Base-by-base conservation (phyloP, 2,113 vertebrate species). In the Sakesphorus luctuosus region DNA sequence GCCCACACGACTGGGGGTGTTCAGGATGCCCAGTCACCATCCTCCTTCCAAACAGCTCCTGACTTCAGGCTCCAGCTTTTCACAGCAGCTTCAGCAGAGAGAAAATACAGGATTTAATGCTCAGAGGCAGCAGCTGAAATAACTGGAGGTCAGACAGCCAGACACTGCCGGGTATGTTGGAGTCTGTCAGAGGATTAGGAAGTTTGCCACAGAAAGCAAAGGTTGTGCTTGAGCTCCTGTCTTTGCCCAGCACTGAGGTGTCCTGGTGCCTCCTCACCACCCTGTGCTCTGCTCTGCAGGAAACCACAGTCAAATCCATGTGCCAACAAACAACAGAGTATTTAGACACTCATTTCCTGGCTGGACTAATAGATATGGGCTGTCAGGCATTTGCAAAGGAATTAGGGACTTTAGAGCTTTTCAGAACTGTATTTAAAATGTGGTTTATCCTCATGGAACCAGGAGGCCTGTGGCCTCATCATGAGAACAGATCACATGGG, bases 121-220 rank as follows among this genome's bases (percentile, higher is more conserved):
- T 75, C 72, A 67, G 82, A 77, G 62, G 53, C 87, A 92, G 76
- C 86, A 52, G 88, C 83, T 90, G 72, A 84, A 89, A 86, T 61
- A 87, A 72, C 73, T 61, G 65, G 11, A 92, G 85, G 73, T 84
- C 92, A 93, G 63, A 28, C 35, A 89, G 72, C 40, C 36, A 62
- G 56, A 80, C 74, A 59, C 63, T 86, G 81, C 81, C 10, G 59
- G 23, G 35, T 12, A 13, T 26, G 50, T 84, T 80, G 56, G 55
- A 90, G 55, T 40, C 75, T 86, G 74, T 55, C 63, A 35, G 79
- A 77, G 79, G 74, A 74, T 65, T 72, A 67, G 24, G 20, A 81
- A 93, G 72, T 68, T 96, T 95, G 58, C 67, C 90, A 82, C 1
- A 38, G 90, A 77, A 84, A 84, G 47, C 65, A 96, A 92, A 91